These are phyloP conservation scores for Clanis bilineata DNA, from an alignment of 2,888 invertebrate species.

Conservation along the genomic window DNA sequence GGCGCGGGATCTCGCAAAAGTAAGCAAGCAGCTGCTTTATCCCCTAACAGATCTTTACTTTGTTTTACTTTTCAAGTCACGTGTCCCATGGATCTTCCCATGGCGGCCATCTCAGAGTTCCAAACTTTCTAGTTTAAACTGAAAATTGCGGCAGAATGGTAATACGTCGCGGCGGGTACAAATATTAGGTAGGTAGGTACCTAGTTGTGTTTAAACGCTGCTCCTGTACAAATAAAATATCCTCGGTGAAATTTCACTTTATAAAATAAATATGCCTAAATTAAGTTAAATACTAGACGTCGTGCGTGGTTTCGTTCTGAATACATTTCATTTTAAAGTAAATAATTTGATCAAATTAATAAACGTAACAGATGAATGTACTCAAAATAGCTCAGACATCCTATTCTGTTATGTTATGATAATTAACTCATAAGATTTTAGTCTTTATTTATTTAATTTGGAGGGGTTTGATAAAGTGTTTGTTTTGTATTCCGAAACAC, in stretches of 20 bases:
- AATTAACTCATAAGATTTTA: too few relatives aligned
- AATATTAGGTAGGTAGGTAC: too few relatives aligned
- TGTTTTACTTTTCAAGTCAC: conserved; percentile 51
- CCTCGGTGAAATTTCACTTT: not conserved
- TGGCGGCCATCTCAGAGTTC: conserved; percentile 21
- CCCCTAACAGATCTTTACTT: conserved; percentile 47
- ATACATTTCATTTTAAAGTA: not conserved
- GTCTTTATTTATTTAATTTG: too few relatives aligned
- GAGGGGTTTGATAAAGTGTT: too few relatives aligned
- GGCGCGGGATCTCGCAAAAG: conserved; percentile 41
- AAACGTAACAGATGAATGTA: not conserved
- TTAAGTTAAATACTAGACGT: not conserved
- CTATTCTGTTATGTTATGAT: too few relatives aligned
- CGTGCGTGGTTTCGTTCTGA: not conserved
- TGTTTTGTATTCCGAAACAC: too few relatives aligned
- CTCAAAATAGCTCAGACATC: too few relatives aligned
- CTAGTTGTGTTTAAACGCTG: not conserved
- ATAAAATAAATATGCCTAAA: conserved; percentile 1
- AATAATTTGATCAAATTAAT: not conserved
- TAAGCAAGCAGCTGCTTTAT: conserved; percentile 52
- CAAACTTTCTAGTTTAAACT: conserved; percentile 13
- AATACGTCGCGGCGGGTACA: not conserved
- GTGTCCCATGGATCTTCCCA: conserved; percentile 30
- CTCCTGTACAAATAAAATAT: not conserved
- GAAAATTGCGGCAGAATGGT: not conserved